Evolutionary conservation across 2,888 invertebrate species (phyloP), one percentile per base, ranked within the genome.

Genomic region (Trichacis sp.): DNA sequence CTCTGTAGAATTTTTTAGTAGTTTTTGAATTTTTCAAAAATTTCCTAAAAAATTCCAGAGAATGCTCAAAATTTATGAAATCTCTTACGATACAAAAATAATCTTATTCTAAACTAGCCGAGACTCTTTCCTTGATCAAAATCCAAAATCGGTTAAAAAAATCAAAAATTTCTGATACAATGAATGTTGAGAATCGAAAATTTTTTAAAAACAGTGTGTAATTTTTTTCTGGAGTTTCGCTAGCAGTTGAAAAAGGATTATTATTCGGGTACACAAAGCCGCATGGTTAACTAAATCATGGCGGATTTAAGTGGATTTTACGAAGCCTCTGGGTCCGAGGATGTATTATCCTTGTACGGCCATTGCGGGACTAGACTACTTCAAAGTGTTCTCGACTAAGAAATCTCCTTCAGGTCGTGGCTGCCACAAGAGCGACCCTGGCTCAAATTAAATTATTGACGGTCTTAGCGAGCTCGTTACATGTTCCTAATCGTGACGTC

Each of bases 251-350:
- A 78, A 78, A 79, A 80, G 76, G 75, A 73, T 71, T 73, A 73
- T 78, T 78, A 76, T 76, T 77, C 70, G 71, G 65, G 68, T 53
- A 43, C 64, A 63, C 57, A 67, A 71, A 70, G 72, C 73, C 71
- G 70, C 66, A 71, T 70, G 75, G 73, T 75, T 77, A 76, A 78
- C 77, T 82, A 81, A 82, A 82, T 82, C 80, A 81, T 77, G 72
- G 74, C 70, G 81, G 81, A 81, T 79, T 81, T 82, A 81, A 81
- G 79, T 82, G 80, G 81, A 81, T 82, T 79, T 77, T 76, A 73
- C 76, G 75, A 80, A 77, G 78, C 80, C 77, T 76, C 73, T 72
- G 76, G 73, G 78, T 75, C 75, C 74, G 70, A 75, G 74, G 76
- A 79, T 79, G 76, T 77, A 78, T 80, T 78, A 73, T 76, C 73